These are phyloP conservation scores for Choloepus hoffmanni DNA, from an alignment of 2,113 vertebrate genomes.

Conservation along the genomic window DNA sequence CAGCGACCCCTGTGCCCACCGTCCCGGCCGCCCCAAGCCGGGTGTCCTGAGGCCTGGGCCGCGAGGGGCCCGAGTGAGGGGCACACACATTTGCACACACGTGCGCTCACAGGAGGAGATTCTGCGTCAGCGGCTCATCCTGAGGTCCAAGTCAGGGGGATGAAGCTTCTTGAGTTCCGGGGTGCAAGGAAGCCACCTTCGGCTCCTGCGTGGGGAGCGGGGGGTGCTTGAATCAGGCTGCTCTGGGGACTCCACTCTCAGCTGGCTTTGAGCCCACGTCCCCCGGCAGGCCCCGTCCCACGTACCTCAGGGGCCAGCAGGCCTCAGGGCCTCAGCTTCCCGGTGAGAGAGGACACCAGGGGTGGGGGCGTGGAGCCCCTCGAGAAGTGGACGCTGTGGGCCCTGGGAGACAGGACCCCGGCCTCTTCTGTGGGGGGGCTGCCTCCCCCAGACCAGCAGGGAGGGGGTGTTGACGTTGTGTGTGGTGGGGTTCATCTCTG, in stretches of 20 bases:
- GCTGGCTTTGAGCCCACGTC: no score
- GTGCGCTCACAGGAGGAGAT: accelerated
- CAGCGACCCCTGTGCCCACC: accelerated
- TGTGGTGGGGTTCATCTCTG: accelerated
- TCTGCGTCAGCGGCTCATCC: accelerated
- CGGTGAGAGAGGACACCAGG: no score
- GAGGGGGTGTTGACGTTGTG: accelerated
- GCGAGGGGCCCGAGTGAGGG: not conserved
- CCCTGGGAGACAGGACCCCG: no score
- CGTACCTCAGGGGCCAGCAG: no score
- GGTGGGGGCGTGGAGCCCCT: no score
- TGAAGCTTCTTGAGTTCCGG: not conserved
- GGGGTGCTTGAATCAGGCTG: not conserved
- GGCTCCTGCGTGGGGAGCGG: accelerated
- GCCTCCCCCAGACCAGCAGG: not conserved
- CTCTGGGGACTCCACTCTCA: no score
- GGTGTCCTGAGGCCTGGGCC: not conserved
- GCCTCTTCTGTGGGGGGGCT: no score
- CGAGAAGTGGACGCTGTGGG: no score
- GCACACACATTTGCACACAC: accelerated
- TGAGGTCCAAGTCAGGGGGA: accelerated
- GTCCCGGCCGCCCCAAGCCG: accelerated
- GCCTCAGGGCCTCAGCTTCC: no score
- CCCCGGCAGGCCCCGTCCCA: no score
- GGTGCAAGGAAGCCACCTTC: accelerated